A percentile compares a stretch with the other conserved stretches of the same genome.
Evolutionary conservation across 1,140 invertebrate species (phyloP).

Genomic region (Cydia splendana): DNA sequence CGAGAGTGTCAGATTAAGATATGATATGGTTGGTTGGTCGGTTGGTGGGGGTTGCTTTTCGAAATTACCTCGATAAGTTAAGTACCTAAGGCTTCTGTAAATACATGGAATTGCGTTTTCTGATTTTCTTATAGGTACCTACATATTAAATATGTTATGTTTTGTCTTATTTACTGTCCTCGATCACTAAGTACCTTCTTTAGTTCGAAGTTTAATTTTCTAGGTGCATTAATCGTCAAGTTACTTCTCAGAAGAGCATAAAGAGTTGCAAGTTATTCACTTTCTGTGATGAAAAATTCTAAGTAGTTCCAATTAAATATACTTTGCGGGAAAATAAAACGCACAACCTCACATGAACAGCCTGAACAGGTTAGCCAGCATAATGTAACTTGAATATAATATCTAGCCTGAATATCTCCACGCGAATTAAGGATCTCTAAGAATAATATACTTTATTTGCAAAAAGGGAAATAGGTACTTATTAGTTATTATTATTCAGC

Average conservation of each 20-base stretch:
- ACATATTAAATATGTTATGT: no score
- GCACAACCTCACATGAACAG: not conserved
- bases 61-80: no score
- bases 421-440: not conserved
- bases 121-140: no score
- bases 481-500: no score
- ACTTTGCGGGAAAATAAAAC: constrained; percentile 1
- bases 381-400: constrained; percentile 1
- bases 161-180: not conserved
- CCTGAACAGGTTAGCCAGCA: not conserved
- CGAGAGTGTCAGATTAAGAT: no score
- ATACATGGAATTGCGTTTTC: no score
- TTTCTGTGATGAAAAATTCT: constrained; percentile 6
- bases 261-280: not conserved
- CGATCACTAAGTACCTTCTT: not conserved
- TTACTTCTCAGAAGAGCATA: not conserved
- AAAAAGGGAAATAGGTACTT: no score
- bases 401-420: not conserved
- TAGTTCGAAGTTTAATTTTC: not conserved
- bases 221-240: not conserved
- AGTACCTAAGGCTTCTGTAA: no score
- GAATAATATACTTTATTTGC: not conserved
- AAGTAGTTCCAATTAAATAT: constrained; percentile 4
- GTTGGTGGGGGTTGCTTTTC: no score
- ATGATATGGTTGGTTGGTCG: no score